Percentiles rank a stretch among this genome's conserved stretches.
phyloP scores from a whole-genome alignment of 2,888 invertebrate species.

The Sisyra terminalis region DNA sequence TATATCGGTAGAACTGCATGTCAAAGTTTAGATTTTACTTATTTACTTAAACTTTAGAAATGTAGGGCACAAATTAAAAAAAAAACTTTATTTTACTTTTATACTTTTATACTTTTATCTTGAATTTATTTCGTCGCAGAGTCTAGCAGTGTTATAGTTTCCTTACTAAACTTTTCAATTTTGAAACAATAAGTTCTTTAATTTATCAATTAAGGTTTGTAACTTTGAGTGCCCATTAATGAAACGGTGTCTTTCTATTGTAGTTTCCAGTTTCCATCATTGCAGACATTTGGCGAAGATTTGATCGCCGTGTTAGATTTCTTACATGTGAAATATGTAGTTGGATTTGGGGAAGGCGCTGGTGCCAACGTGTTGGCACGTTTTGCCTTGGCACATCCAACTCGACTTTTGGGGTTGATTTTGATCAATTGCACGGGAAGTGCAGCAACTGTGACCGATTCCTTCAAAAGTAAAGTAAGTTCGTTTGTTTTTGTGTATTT shows the following conservation, averaged over 20 bases:
- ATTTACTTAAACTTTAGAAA: too few relatives aligned
- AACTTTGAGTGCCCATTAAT: too few relatives aligned
- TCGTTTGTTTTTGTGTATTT: not conserved
- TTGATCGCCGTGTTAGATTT: slow-evolving; percentile 66
- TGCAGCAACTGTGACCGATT: slow-evolving; percentile 71
- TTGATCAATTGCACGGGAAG: slow-evolving; percentile 79
- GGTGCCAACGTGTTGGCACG: slow-evolving; percentile 75
- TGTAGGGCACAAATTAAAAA: too few relatives aligned
- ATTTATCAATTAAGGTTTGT: too few relatives aligned
- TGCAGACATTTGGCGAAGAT: slow-evolving; percentile 69
- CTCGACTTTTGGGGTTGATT: slow-evolving; percentile 60
- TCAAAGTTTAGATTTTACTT: too few relatives aligned
- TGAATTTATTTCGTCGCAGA: too few relatives aligned
- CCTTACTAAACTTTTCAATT: too few relatives aligned
- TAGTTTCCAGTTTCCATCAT: slow-evolving; percentile 66
- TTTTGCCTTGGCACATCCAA: slow-evolving; percentile 67
- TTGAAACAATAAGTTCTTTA: too few relatives aligned
- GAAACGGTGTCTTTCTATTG: slow-evolving; percentile 4
- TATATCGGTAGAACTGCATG: too few relatives aligned
- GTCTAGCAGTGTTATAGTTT: too few relatives aligned
- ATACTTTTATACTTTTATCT: too few relatives aligned
- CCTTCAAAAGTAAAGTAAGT: slow-evolving; percentile 60
- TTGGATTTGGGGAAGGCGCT: slow-evolving; percentile 76
- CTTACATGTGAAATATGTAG: slow-evolving; percentile 66
- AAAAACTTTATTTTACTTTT: too few relatives aligned